Evolutionary conservation across 53 echinoderm and acorn worm species (phyloP), one percentile per base, ranked within the genome.

Genomic region (Crossaster papposus): DNA sequence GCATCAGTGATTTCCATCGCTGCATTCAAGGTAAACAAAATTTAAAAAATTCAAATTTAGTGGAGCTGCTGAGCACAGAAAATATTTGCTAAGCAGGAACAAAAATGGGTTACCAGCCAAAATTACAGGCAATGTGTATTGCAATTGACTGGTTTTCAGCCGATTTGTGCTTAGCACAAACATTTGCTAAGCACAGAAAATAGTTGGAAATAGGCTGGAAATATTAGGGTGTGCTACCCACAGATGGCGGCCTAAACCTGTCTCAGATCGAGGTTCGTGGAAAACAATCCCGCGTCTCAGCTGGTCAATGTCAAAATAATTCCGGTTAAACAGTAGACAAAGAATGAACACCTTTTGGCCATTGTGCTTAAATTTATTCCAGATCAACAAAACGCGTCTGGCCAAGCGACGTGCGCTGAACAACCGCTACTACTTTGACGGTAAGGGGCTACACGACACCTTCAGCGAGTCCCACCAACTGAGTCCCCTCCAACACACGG

Each of bases 361-460:
- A n/a, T 9, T 44, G 5, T 20, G 17, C 58, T 58, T 8, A 58
- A 58, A 7, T 26, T 50, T 38, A 2, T 44, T 44, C 22, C 68
- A 93, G 93, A 54, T 93, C 7, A 76, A 93, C 80, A 86, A 77
- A 36, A 23, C 71, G 35, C 90, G 87, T 18, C 80, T 81, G 62
- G 31, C 86, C 22, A 89, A 93, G 22, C 77, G 86, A 0, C 71
- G 80, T 3, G 64, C 87, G 81, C 9, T 92, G 32, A 58, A 85
- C 7, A 92, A 93, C 81, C 91, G 93, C 6, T 95, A 93, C 72
- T 95, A 95, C 93, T 95, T 93, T 83, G 95, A 95, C 44, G 95
- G 95, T 29, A 95, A 82, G 36, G 83, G 76, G 89, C 91, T 93
- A 23, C 95, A 95, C 5, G 95, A 95, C 74, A 77, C 91, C 37